Conservation (phyloP, 1,140 invertebrate species). For the Hyphantria cunea region DNA sequence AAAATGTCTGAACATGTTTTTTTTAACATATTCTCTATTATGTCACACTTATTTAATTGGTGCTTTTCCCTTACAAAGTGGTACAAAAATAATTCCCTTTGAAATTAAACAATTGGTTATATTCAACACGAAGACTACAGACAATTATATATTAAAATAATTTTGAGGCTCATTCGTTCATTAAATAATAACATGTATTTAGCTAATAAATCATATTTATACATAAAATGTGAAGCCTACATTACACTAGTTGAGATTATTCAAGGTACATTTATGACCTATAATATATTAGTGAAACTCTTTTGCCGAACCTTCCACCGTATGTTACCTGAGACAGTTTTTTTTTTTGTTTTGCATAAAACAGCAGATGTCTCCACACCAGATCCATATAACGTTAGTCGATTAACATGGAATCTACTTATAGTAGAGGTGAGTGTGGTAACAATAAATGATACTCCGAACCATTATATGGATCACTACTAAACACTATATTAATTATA, state of each 20-base stretch:
- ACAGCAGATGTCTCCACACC: conserved; percentile 23
- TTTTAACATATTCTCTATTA: too few species aligned
- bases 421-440: too few species aligned
- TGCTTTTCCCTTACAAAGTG: conserved; percentile 63
- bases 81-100: conserved; percentile 63
- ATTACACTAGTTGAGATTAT: conserved; percentile 73
- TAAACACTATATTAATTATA: conserved; percentile 40
- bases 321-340: background rate
- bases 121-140: conserved; percentile 20
- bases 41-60: conserved; percentile 74
- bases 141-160: conserved; percentile 19
- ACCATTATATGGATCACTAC: conserved; percentile 61
- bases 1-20: too few species aligned
- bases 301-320: conserved; percentile 53
- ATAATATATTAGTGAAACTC: conserved; percentile 60
- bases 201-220: conserved; percentile 21
- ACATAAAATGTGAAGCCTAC: conserved; percentile 42
- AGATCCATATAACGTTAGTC: background rate
- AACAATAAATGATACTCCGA: conserved; percentile 20
- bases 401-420: too few species aligned
- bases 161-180: conserved; percentile 40
- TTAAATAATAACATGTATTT: conserved; percentile 18
- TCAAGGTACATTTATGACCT: conserved; percentile 72
- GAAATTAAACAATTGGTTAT: conserved; percentile 35
- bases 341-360: too few species aligned